Conservation (phyloP, 92 coral and sea anemone species). For the Paragorgia papillata region DNA sequence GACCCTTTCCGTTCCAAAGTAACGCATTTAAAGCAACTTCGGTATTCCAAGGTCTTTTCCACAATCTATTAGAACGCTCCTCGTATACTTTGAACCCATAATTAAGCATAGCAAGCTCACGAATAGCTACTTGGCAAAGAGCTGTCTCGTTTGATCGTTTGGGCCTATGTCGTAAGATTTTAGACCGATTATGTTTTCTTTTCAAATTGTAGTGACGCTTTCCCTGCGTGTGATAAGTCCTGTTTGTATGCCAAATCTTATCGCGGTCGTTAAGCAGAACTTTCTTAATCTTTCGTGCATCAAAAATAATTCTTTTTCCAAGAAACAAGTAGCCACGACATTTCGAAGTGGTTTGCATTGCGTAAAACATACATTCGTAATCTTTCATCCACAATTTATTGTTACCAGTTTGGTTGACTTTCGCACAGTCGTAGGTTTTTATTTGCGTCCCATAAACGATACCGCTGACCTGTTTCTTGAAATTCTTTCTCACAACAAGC, state of each 20-base stretch:
- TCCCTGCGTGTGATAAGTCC: conserved; percentile 67
- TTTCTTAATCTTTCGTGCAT: conserved; percentile 48
- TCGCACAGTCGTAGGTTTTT: conserved; percentile 13
- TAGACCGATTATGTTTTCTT: conserved; percentile 77
- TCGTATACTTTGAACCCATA: conserved; percentile 50
- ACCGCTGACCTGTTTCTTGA: not conserved
- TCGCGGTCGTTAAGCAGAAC: conserved; percentile 60
- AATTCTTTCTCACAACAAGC: not conserved
- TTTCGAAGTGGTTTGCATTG: conserved; percentile 52
- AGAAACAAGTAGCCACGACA: conserved; percentile 75
- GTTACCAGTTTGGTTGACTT: no score
- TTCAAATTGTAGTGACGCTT: conserved; percentile 74
- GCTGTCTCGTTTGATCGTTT: conserved; percentile 75
- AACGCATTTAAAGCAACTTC: conserved; percentile 83
- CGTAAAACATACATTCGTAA: conserved; percentile 79
- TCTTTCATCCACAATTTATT: no score
- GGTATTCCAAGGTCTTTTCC: conserved; percentile 67
- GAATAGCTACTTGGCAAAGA: conserved; percentile 72
- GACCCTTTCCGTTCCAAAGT: conserved; percentile 90
- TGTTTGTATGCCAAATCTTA: conserved; percentile 73
- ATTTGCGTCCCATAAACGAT: not conserved
- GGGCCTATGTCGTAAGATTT: no score
- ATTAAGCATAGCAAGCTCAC: conserved; percentile 63
- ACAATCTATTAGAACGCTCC: conserved; percentile 34
- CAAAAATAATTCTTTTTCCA: conserved; percentile 54